Conservation (phyloP, 2,113 vertebrate species). For the Corythoichthys intestinalis region DNA sequence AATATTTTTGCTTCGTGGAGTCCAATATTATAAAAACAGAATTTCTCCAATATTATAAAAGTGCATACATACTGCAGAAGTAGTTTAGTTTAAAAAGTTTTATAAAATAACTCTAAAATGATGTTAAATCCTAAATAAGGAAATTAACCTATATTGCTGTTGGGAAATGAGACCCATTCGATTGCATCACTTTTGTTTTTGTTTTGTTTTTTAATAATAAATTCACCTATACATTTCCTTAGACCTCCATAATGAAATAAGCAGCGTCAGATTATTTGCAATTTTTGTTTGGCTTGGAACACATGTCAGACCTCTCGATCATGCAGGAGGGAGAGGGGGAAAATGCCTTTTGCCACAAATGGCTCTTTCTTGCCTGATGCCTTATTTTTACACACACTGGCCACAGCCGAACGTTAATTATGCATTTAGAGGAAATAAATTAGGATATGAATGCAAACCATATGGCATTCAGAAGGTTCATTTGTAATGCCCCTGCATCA, state of each 20-base stretch:
- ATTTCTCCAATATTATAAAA: no score
- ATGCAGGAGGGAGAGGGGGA: conserved; percentile 42
- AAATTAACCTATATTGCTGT: no score
- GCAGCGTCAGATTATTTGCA: conserved; percentile 26
- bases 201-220: background rate
- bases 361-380: conserved; percentile 81
- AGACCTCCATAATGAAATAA: background rate
- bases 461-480: conserved; percentile 94
- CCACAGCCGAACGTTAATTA: conserved; percentile 88
- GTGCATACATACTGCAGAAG: no score
- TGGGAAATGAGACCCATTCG: no score
- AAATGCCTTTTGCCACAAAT: conserved; percentile 88
- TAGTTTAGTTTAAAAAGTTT: no score
- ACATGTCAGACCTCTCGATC: conserved; percentile 29
- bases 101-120: no score
- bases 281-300: conserved; percentile 63
- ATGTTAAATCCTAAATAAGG: no score
- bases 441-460: conserved; percentile 98
- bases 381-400: conserved; percentile 90
- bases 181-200: no score
- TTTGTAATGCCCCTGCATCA: conserved; percentile 98
- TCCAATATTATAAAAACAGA: no score
- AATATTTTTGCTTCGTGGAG: no score
- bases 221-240: background rate
- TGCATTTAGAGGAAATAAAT: conserved; percentile 99